Evolutionary conservation across 2,113 vertebrate species (phyloP), one percentile per base, ranked within the genome.

Genomic region (Myiozetetes cayanensis): DNA sequence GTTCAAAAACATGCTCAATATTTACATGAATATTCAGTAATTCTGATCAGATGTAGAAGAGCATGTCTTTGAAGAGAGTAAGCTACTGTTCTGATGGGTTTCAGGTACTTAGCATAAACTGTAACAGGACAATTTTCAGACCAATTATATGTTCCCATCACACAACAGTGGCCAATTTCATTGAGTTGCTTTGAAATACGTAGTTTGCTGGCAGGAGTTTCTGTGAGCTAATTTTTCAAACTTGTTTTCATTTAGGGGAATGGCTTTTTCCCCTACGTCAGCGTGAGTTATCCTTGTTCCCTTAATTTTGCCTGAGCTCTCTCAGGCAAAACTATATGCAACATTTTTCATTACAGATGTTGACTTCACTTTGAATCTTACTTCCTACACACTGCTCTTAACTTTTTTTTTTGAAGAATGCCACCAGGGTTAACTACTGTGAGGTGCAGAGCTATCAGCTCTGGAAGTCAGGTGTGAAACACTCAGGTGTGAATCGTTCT

Each of bases 221-320:
- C 76, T 89, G 49, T 93, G 92, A 96, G 72, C 58, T 96, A 92
- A 85, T 96, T 80, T 92, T 95, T 72, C 4, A 2, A 84, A 92
- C 81, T 94, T 86, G 89, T 87, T 97, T 87, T 96, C 89, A 72
- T 90, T 87, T 82, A 78, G 63, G 80, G 52, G n/a, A 76, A 84
- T 87, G 25, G 56, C 80, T 91, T 80, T 71, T 56, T 76, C 39
- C 86, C 47, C 24, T 68, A 7, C 1, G 2, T 79, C 53, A 88
- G 19, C 46, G 39, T 56, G 39, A 84, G 31, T 84, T 93, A 78
- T 4, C 37, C 43, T 73, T 43, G 68, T 94, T 47, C 71, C n/a
- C 33, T 68, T 78, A 66, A 72, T 94, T 83, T 87, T 83, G 44
- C 68, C 63, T 39, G 53, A 73, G 50, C 46, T 47, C 33, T 85